Percentiles rank a stretch among this genome's conserved stretches.
Evolutionary conservation across 2,113 vertebrate genomes (phyloP).

Genomic region (Nycticorax nycticorax): DNA sequence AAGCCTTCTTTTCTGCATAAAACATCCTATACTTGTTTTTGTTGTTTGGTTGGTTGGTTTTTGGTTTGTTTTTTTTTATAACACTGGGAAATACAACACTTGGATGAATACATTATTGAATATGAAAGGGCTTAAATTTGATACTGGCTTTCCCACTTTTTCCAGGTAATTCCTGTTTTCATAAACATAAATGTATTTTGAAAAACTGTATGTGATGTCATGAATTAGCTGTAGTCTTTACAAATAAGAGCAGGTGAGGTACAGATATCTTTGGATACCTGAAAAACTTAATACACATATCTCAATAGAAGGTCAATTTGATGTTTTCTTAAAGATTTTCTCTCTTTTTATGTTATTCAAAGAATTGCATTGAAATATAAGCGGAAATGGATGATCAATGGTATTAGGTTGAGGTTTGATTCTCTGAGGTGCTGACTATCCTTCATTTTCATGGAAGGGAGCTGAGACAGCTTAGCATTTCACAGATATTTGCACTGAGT

Average conservation of each 20-base stretch:
- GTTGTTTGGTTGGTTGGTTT: background rate
- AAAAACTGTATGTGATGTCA: background rate
- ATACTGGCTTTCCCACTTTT: background rate
- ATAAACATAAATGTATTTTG: slow-evolving; percentile 10
- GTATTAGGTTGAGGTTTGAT: background rate
- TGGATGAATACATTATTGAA: background rate
- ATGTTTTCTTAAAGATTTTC: background rate
- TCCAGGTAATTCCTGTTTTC: background rate
- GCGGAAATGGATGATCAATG: background rate
- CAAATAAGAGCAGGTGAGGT: background rate
- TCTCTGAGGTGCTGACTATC: background rate
- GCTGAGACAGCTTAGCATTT: background rate
- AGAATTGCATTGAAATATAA: background rate
- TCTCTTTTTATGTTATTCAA: background rate
- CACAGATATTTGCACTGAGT: background rate
- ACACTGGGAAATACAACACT: background rate
- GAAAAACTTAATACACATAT: background rate
- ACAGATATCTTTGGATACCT: background rate
- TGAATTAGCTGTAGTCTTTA: slow-evolving; percentile 1
- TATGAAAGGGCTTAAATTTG: background rate
- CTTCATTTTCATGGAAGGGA: background rate
- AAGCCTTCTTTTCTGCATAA: slow-evolving; percentile 35
- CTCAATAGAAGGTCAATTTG: background rate
- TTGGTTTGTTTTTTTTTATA: background rate
- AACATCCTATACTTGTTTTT: background rate